Percentiles rank a stretch among this genome's conserved stretches.
These are phyloP conservation scores for Psilopsiagon aurifrons DNA, from an alignment of 2,113 vertebrate species.

Conservation along the genomic window DNA sequence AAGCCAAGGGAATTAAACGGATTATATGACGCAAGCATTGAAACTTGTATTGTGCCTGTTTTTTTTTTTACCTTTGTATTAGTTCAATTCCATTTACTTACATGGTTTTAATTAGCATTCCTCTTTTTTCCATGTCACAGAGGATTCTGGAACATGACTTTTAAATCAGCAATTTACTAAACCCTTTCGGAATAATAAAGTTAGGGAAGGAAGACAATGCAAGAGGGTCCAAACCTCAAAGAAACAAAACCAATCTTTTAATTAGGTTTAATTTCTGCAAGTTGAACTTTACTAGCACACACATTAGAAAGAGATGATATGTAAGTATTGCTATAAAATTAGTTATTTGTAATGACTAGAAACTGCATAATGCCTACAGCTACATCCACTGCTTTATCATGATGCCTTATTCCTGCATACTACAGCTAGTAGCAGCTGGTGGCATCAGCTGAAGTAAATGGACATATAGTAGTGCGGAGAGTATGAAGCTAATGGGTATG, in stretches of 20 bases:
- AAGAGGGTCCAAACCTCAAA: not conserved
- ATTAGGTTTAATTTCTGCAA: not conserved
- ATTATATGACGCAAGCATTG: not conserved
- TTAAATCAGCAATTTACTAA: not conserved
- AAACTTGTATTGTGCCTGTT: not conserved
- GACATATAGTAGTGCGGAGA: not conserved
- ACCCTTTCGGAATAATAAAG: not conserved
- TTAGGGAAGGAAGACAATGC: not conserved
- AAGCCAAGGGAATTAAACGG: not conserved
- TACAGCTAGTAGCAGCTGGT: not conserved
- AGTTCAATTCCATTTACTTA: not conserved
- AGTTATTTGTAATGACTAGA: not conserved
- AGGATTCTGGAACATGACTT: not conserved
- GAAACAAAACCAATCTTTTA: not conserved
- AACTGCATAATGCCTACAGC: not conserved
- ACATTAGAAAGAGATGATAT: not conserved
- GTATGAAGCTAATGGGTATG: not conserved
- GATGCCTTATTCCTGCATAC: rapidly evolving
- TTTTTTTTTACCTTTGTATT: not conserved
- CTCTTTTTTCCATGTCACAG: not conserved
- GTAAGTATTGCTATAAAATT: not conserved
- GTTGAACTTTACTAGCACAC: not conserved
- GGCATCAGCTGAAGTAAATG: not conserved
- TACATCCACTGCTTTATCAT: not conserved
- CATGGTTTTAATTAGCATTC: not conserved